Base-by-base conservation (phyloP, 2,797 vertebrate species). In the Mycteria americana region DNA sequence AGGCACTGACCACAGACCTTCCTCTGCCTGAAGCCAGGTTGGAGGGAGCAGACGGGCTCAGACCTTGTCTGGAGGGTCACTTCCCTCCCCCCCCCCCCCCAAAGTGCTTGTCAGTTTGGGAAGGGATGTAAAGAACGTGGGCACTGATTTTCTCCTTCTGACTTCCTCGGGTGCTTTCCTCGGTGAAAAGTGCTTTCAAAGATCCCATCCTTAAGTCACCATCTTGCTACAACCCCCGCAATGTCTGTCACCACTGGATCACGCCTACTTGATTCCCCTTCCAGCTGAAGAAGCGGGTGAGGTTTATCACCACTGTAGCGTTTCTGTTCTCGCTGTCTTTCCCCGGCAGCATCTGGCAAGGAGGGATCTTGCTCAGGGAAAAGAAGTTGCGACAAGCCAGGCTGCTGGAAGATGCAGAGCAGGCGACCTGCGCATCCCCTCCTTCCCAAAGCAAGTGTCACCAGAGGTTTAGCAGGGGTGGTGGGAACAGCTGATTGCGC, bases 151-250 rank as follows among this genome's bases (percentile, higher is more conserved):
- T 39, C 41, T 96, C 67, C 91, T 89, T 54, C 75, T 85, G 89
- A 81, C 82, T 86, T 95, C 92, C 95, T 88, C 15, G 13, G 81
- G 37, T 39, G 37, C 37, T 39, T 39, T 39, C 37, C 37, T 39
- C 37, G 10, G 37, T 39, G 67, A 93, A 95, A 97, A 95, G 85
- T 92, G 88, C 93, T 94, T 95, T 96, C 69, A 69, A 81, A 93
- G 95, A 84, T 90, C 75, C 65, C 64, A 89, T 76, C 89, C 78
- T 93, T 65, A 86, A 90, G 28, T 83, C 41, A 65, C 79, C 69
- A 35, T 86, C 81, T 81, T 85, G 62, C 69, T 76, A 24, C 92
- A 46, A 67, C 93, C 85, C 82, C 67, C 33, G 5, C 73, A 65
- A 24, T 0, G 72, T 86, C 93, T 90, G 69, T 94, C 95, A 88